These are phyloP conservation scores for Neodon shergylaensis DNA, from an alignment of 2,113 vertebrate species.

Conservation along the genomic window DNA sequence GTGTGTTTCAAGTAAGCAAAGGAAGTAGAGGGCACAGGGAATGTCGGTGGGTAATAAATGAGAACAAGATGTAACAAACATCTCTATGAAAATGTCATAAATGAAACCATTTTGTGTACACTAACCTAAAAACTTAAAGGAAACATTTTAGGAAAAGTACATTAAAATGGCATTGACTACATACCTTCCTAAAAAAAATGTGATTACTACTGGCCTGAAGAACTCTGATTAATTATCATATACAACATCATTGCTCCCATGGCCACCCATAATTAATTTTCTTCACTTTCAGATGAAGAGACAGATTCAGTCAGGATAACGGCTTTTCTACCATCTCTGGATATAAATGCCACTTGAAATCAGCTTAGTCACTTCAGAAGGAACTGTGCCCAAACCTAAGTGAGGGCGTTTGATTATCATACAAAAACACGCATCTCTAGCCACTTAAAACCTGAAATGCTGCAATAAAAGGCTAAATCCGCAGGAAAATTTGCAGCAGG, in stretches of 20 bases:
- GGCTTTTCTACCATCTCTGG: not conserved
- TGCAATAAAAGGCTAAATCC: not conserved
- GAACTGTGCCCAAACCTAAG: not conserved
- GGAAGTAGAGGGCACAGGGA: not conserved
- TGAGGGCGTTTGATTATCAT: not conserved
- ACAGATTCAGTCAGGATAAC: not conserved
- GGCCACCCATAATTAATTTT: not conserved
- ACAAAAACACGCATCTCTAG: not conserved
- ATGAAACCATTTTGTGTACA: not conserved
- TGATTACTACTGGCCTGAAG: not conserved
- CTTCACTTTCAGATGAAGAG: not conserved
- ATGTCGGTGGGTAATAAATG: not conserved
- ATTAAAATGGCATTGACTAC: not conserved
- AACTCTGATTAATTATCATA: conserved; percentile 1
- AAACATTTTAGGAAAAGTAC: not conserved
- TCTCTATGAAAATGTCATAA: not conserved
- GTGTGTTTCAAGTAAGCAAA: conserved; percentile 21
- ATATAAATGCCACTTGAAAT: not conserved
- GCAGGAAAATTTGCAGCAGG: not conserved
- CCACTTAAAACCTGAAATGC: not conserved
- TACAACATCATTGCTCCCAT: not conserved
- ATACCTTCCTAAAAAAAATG: not conserved
- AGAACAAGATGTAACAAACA: not conserved
- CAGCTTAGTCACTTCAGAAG: not conserved
- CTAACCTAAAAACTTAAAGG: not conserved